Base-by-base conservation (phyloP, 2,888 invertebrate species). In the Spatulosminthurus flaviceps region DNA sequence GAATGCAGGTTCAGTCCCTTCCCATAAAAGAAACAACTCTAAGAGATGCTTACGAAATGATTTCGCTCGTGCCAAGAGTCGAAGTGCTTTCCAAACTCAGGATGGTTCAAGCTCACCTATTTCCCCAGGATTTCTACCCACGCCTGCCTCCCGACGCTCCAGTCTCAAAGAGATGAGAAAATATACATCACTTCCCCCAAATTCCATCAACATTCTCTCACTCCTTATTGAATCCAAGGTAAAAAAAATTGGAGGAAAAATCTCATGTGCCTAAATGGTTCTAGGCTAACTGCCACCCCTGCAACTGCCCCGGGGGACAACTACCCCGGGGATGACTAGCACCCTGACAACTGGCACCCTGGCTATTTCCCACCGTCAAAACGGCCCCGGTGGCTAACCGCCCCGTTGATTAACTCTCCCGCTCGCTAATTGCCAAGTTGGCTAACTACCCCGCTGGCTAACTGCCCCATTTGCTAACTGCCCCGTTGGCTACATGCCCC, bases 201-300 rank as follows among this genome's bases (percentile, higher is more conserved):
- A 87, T 72, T 89, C 89, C 42, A 88, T 89, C 75, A 89, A 89
- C 85, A 88, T 89, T 86, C 86, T 90, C 41, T 89, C 89, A 19
- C 87, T 89, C 74, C 87, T 90, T 79, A 89, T 90, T 80, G 89
- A 89, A 86, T 89, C 89, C 24, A 89, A 89, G 86, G 88, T 89
- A 24, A 86, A 86, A 19, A 41, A 13, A 51, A 16, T n/a, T 51
- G 19, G 2, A 9, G 51, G 2, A 51, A 51, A 51, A 51, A 19
- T 11, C 51, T 19, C n/a, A n/a, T n/a, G n/a, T n/a, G n/a, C n/a
- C n/a, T n/a, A n/a, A n/a, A n/a, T n/a, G n/a, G n/a, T n/a, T n/a
- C n/a, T n/a, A n/a, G n/a, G n/a, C n/a, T n/a, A n/a, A n/a, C n/a
- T n/a, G n/a, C n/a, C n/a, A n/a, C n/a, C n/a, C n/a, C n/a, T n/a